These are phyloP conservation scores for Thereva nobilitata DNA, from an alignment of 2,888 invertebrate genomes.

Conservation along the genomic window DNA sequence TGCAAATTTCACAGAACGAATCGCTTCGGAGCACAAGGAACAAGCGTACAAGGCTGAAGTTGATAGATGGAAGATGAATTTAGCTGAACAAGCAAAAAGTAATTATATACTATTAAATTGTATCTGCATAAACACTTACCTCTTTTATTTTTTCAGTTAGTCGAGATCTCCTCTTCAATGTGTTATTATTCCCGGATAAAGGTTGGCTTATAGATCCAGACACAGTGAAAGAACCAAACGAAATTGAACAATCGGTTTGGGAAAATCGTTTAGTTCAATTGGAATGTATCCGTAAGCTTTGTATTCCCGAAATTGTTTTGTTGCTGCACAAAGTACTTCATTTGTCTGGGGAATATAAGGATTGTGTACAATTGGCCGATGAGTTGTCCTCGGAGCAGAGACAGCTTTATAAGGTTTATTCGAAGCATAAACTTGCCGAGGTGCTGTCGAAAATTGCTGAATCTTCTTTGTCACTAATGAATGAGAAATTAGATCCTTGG, in stretches of 20 bases:
- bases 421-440: slow-evolving; percentile 76
- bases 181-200: slow-evolving; percentile 83
- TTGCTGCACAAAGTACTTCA: slow-evolving; percentile 79
- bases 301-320: slow-evolving; percentile 81
- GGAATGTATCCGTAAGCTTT: slow-evolving; percentile 74
- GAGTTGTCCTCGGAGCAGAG: slow-evolving; percentile 78
- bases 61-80: slow-evolving; percentile 73
- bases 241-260: slow-evolving; percentile 62
- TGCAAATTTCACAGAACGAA: slow-evolving; percentile 82
- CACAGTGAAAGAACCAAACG: slow-evolving; percentile 60
- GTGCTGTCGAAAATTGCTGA: slow-evolving; percentile 77
- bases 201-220: slow-evolving; percentile 85
- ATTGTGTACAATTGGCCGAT: slow-evolving; percentile 78
- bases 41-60: slow-evolving; percentile 79
- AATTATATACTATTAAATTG: slow-evolving; percentile 37
- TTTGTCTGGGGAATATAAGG: slow-evolving; percentile 74
- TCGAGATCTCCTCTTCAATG: slow-evolving; percentile 80
- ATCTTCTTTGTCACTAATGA: slow-evolving; percentile 74
- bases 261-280: slow-evolving; percentile 65
- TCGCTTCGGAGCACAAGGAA: slow-evolving; percentile 83
- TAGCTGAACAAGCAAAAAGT: slow-evolving; percentile 73
- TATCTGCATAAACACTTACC: background rate
- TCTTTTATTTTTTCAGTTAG: slow-evolving; percentile 62
- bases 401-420: slow-evolving; percentile 79
- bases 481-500: slow-evolving; percentile 81